phyloP scores from a whole-genome alignment of 1,140 invertebrate genomes.

The Macrobrachium nipponense region DNA sequence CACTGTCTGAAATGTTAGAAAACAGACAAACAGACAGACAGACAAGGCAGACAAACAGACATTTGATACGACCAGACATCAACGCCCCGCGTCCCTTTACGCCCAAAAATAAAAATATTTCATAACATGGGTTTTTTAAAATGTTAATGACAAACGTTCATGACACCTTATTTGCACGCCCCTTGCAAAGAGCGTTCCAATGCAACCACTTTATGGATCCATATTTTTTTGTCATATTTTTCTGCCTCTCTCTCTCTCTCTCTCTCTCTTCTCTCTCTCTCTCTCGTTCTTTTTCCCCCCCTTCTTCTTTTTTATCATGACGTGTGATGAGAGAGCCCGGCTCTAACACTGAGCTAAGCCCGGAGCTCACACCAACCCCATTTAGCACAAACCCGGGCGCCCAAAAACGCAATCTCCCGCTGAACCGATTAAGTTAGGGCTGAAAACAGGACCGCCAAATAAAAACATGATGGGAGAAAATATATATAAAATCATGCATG shows the following conservation, averaged over 20 bases:
- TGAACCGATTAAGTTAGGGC: slow-evolving; percentile 23
- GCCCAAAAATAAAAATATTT: too few species aligned
- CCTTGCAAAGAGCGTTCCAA: too few species aligned
- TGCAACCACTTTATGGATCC: background rate
- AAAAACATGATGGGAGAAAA: slow-evolving; percentile 24
- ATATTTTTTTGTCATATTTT: background rate
- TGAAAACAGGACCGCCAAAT: slow-evolving; percentile 14
- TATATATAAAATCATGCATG: background rate
- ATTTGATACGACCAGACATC: too few species aligned
- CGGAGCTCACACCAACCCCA: slow-evolving; percentile 2
- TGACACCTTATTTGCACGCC: too few species aligned
- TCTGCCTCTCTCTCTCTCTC: background rate
- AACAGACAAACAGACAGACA: too few species aligned
- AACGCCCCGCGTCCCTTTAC: too few species aligned
- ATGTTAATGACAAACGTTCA: too few species aligned
- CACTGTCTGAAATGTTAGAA: too few species aligned
- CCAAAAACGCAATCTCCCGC: slow-evolving; percentile 14
- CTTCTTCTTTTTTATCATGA: background rate
- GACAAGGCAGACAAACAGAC: too few species aligned
- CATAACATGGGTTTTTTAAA: too few species aligned
- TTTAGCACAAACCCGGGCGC: background rate
- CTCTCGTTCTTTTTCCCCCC: background rate
- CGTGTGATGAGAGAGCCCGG: too few species aligned
- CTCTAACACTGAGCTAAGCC: slow-evolving; percentile 4
- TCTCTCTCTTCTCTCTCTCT: background rate